Conservation (phyloP, 2,888 invertebrate species). For the Esperia sulphurella region DNA sequence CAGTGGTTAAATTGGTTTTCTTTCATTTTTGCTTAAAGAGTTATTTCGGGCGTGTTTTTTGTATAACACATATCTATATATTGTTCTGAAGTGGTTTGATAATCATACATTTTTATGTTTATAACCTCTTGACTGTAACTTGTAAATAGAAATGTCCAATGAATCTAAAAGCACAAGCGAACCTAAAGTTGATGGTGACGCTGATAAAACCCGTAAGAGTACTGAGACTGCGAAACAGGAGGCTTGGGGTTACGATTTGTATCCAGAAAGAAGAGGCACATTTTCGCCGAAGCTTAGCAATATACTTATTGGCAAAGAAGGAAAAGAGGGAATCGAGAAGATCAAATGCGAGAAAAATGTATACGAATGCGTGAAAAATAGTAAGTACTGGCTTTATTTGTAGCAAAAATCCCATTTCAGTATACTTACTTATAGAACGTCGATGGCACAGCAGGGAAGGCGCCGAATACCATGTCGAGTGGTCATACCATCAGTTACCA, state of each 20-base stretch:
- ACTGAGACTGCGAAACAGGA: constrained; percentile 35
- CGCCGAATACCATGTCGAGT: too few species aligned
- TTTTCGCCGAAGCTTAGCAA: constrained; percentile 76
- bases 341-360: constrained; percentile 90
- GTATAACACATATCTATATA: too few species aligned
- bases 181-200: neutral
- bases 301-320: constrained; percentile 82
- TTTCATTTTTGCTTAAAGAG: too few species aligned
- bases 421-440: too few species aligned
- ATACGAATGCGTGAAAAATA: constrained; percentile 85
- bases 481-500: too few species aligned
- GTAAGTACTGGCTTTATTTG: constrained; percentile 55
- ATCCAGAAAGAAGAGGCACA: constrained; percentile 87
- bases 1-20: too few species aligned
- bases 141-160: constrained; percentile 30
- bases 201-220: neutral
- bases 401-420: too few species aligned
- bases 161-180: constrained; percentile 15
- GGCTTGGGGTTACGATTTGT: constrained; percentile 88
- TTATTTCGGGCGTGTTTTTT: too few species aligned
- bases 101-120: too few species aligned
- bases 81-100: too few species aligned
- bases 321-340: constrained; percentile 84
- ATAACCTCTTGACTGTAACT: neutral
- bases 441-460: too few species aligned